Conservation (phyloP, 1,140 invertebrate genomes). For the Anastatus disparis region DNA sequence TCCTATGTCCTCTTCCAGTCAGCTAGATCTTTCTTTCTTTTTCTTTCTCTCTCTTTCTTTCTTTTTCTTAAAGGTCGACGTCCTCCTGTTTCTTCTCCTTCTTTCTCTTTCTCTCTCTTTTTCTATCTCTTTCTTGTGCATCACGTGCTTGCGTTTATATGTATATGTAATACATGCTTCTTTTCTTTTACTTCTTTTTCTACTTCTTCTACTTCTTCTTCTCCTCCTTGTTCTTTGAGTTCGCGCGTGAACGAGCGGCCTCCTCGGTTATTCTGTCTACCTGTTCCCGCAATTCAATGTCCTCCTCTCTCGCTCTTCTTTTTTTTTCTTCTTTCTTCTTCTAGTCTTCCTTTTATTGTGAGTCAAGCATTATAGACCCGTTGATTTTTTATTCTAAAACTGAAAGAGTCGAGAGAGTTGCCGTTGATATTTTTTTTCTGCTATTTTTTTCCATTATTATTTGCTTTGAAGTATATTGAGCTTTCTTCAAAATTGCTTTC, state of each 20-base stretch:
- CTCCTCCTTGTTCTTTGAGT: neutral
- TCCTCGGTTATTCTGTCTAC: conserved; percentile 26
- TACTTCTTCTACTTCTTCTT: neutral
- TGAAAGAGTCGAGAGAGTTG: no score
- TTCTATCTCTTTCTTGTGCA: conserved; percentile 1
- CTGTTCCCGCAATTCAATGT: neutral
- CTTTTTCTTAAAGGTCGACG: no score
- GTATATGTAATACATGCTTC: no score
- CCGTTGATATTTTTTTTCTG: no score
- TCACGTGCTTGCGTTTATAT: conserved; percentile 15
- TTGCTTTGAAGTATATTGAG: no score
- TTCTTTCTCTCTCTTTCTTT: no score
- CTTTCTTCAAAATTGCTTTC: no score
- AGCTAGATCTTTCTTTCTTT: no score
- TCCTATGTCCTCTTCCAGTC: no score
- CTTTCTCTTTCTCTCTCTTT: neutral
- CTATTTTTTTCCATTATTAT: no score
- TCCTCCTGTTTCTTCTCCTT: neutral
- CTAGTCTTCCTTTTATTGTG: neutral
- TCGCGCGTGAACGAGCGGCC: neutral
- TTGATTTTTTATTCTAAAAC: no score
- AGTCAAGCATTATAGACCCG: no score
- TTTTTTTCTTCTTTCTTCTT: neutral
- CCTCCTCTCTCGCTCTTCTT: neutral
- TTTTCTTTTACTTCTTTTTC: conserved; percentile 10